These are phyloP conservation scores for Ptychadena robeensis DNA, from an alignment of 2,797 vertebrate species.

Conservation along the genomic window DNA sequence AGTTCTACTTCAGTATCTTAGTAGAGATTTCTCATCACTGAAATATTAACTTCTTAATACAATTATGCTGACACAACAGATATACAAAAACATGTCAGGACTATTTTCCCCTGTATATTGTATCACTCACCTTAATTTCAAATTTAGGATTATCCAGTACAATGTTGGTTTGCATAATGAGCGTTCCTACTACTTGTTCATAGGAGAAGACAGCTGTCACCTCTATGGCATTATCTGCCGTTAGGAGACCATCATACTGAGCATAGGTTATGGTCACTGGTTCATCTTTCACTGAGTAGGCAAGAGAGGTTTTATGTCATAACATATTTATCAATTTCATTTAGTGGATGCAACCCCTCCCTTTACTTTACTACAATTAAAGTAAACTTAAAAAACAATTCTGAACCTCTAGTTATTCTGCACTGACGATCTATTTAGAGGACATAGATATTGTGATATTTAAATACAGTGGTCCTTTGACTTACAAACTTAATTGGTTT, in stretches of 20 bases:
- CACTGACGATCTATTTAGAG: no score
- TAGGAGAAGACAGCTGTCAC: conserved; percentile 71
- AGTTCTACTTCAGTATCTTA: no score
- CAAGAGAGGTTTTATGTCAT: not conserved
- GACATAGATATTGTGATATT: no score
- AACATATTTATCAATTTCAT: no score
- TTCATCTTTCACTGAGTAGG: conserved; percentile 71
- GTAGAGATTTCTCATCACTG: no score
- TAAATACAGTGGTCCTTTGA: no score
- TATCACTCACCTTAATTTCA: conserved; percentile 70
- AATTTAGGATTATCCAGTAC: conserved; percentile 71
- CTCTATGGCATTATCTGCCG: conserved; percentile 75
- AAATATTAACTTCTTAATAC: no score
- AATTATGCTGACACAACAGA: not conserved
- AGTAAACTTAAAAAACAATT: no score
- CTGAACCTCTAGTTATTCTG: no score
- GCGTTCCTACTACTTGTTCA: conserved; percentile 65
- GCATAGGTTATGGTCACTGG: conserved; percentile 71
- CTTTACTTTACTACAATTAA: no score
- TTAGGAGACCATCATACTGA: conserved; percentile 71
- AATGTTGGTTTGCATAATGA: conserved; percentile 73
- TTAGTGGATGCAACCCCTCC: no score
- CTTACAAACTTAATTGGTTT: no score
- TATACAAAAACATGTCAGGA: not conserved
- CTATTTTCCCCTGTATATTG: not conserved